A percentile compares a stretch with the other conserved stretches of the same genome.
Conservation (phyloP, 1,140 invertebrate genomes). For the Eulimnadia texana region DNA sequence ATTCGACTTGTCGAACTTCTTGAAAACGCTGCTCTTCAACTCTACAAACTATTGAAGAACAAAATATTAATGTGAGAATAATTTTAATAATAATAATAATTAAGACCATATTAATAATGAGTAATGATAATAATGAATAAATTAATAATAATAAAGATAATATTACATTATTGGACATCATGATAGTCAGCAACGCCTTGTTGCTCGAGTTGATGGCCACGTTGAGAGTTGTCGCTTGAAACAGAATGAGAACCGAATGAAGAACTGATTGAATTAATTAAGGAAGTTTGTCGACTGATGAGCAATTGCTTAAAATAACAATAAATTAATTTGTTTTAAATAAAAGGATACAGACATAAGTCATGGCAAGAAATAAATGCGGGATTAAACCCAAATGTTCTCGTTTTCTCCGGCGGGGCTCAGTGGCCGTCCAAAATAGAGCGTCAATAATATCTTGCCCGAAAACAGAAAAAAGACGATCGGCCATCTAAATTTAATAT, state of each 20-base stretch:
- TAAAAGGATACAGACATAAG: constrained; percentile 89
- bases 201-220: constrained; percentile 99
- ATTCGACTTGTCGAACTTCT: constrained; percentile 98
- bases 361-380: constrained; percentile 74
- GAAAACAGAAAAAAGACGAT: constrained; percentile 89
- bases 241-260: constrained; percentile 80
- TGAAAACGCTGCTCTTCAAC: constrained; percentile 95
- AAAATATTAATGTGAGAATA: constrained; percentile 16
- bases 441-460: constrained; percentile 94
- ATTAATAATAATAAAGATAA: constrained; percentile 4
- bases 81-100: too few species aligned
- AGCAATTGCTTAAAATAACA: constrained; percentile 4
- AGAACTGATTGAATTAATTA: constrained; percentile 47
- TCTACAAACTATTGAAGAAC: constrained; percentile 76
- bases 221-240: constrained; percentile 91
- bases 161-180: constrained; percentile 96
- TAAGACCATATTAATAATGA: too few species aligned
- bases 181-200: constrained; percentile 91
- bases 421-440: constrained; percentile 93
- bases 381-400: constrained; percentile 74
- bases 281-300: constrained; percentile 22
- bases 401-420: constrained; percentile 62
- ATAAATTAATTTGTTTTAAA: neutral
- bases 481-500: constrained; percentile 46
- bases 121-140: too few species aligned